Evolutionary conservation across 2,797 vertebrate species (phyloP).

Genomic region (Emys orbicularis): DNA sequence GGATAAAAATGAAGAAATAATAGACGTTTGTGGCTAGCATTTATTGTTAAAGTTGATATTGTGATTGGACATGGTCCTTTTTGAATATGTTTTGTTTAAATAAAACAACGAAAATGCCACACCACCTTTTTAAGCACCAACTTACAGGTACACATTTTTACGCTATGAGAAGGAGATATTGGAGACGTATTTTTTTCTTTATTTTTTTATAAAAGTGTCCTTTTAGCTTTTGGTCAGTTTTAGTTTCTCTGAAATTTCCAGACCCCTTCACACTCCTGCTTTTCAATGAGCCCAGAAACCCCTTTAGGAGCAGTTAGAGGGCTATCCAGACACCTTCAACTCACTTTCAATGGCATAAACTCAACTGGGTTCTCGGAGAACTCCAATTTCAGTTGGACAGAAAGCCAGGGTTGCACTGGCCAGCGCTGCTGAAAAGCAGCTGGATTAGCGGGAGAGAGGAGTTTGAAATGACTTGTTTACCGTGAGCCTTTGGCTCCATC

Average conservation of each 20-base stretch:
- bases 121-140: neutral
- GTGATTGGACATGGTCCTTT: neutral
- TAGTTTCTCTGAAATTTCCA: neutral
- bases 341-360: neutral
- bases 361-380: accelerated
- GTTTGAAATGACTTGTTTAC: neutral
- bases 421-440: neutral
- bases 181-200: neutral
- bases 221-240: neutral
- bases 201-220: neutral
- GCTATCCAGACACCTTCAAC: neutral
- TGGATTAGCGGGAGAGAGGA: neutral
- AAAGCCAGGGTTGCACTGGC: neutral
- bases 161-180: neutral
- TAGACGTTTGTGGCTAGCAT: neutral
- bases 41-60: neutral
- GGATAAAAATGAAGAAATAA: neutral
- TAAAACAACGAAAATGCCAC: neutral
- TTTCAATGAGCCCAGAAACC: accelerated
- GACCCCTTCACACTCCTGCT: accelerated
- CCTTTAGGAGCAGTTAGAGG: neutral
- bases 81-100: neutral
- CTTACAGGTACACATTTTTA: neutral
- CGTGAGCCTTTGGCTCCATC: neutral
- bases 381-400: neutral